A percentile compares a stretch with the other conserved stretches of the same genome.
Conservation (phyloP, 2,888 invertebrate genomes). For the Patella pellucida region DNA sequence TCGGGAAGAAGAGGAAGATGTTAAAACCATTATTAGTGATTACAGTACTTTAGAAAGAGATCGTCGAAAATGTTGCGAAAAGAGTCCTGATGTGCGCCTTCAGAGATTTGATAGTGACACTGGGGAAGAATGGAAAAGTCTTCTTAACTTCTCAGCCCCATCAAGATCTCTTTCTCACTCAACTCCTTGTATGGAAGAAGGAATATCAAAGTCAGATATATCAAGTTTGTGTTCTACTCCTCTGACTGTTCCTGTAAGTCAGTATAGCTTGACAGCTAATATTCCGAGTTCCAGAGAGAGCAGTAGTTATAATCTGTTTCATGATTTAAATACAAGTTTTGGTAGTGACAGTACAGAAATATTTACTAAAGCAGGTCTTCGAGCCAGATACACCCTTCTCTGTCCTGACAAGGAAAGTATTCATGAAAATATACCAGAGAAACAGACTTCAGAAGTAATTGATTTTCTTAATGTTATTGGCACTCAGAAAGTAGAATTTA, state of each 20-base stretch:
- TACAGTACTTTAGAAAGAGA: slow-evolving; percentile 6
- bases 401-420: slow-evolving; percentile 11
- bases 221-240: background rate
- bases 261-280: background rate
- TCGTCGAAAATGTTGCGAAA: background rate
- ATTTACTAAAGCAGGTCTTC: slow-evolving; percentile 7
- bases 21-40: slow-evolving; percentile 2
- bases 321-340: background rate
- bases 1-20: slow-evolving; percentile 12
- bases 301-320: background rate
- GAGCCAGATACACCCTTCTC: background rate
- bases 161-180: background rate
- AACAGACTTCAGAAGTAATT: no score
- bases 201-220: background rate
- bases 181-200: background rate
- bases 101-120: slow-evolving; percentile 8
- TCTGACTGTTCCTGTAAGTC: background rate
- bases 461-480: no score
- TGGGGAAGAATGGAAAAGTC: slow-evolving; percentile 8
- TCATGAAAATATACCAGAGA: background rate
- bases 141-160: background rate
- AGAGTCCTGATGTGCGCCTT: background rate
- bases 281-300: background rate
- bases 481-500: no score
- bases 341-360: background rate